Evolutionary conservation across 2,888 invertebrate species (phyloP), one percentile per base, ranked within the genome.

Genomic region (Acrobasis suavella): DNA sequence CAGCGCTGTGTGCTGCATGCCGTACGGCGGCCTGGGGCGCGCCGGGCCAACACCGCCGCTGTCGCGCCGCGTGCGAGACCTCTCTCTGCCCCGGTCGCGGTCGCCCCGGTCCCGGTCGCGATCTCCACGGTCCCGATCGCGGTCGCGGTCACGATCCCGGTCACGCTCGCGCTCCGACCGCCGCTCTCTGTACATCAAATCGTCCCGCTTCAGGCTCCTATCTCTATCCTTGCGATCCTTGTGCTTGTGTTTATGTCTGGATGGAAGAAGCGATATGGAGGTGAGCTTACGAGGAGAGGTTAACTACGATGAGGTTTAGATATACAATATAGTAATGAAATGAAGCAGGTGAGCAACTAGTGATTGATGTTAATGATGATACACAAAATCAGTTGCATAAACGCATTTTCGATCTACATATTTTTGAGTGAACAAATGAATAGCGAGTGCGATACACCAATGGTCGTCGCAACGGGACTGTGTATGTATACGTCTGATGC

Each of bases 71-170:
- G 81, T 73, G 52, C 91, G 76, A 70, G 78, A 74, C 64, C 73
- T 69, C 39, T 81, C 76, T 8, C 69, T 69, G 17, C 87, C 85
- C 58, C 94, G 83, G 54, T 94, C 94, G 14, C 93, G 81, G 62
- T 93, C 93, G 32, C 95, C 93, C 6, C 85, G 76, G 0, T 91
- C 90, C n/a, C 94, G 83, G 7, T 94, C 94, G 0, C 80, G 87
- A 9, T 95, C 93, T 38, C 95, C 90, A 15, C 95, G 93, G 5
- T 93, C 93, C 9, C 94, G 82, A 10, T 94, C 94, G 2, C 94
- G 85, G 50, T 94, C 94, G 8, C 95, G 87, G 15, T 95, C 94
- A 39, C 95, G 85, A 72, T 95, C 95, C 64, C 95, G 93, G 22
- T 95, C 95, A 39, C 91, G 80, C 59, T 90, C 90, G 15, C 91